phyloP scores from a whole-genome alignment of 2,113 vertebrate species.

The Scartelaos histophorus region DNA sequence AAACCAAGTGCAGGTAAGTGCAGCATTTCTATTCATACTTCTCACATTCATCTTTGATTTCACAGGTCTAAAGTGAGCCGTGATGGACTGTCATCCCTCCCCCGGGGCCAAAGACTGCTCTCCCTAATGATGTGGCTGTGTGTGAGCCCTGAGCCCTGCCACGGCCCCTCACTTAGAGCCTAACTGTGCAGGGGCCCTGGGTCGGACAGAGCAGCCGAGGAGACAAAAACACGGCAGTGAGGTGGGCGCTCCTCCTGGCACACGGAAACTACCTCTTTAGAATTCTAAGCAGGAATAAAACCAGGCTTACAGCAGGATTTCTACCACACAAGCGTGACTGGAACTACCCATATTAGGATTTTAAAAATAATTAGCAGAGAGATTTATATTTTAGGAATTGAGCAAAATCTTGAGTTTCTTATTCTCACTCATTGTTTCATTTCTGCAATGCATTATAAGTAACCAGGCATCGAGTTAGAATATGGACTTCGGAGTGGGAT shows the following conservation, averaged over 20 bases:
- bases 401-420: background rate
- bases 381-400: background rate
- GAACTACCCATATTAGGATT: slow-evolving; percentile 3
- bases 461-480: background rate
- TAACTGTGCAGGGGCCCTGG: slow-evolving; percentile 67
- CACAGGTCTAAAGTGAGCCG: slow-evolving; percentile 72
- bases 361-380: background rate
- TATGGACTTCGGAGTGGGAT: background rate
- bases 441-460: background rate
- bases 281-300: slow-evolving; percentile 31
- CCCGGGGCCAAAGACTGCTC: slow-evolving; percentile 70
- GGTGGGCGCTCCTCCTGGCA: slow-evolving; percentile 52
- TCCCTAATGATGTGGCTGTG: slow-evolving; percentile 79
- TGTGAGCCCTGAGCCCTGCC: slow-evolving; percentile 72
- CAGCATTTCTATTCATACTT: slow-evolving; percentile 72
- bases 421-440: background rate
- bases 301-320: slow-evolving; percentile 23
- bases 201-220: slow-evolving; percentile 52
- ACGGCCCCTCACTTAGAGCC: slow-evolving; percentile 76
- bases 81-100: slow-evolving; percentile 77
- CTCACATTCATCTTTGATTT: slow-evolving; percentile 74
- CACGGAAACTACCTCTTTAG: slow-evolving; percentile 55
- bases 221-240: slow-evolving; percentile 60
- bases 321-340: slow-evolving; percentile 13
- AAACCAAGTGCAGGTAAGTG: slow-evolving; percentile 32